phyloP scores from a whole-genome alignment of 2,113 vertebrate species.

The Phainopepla nitens region DNA sequence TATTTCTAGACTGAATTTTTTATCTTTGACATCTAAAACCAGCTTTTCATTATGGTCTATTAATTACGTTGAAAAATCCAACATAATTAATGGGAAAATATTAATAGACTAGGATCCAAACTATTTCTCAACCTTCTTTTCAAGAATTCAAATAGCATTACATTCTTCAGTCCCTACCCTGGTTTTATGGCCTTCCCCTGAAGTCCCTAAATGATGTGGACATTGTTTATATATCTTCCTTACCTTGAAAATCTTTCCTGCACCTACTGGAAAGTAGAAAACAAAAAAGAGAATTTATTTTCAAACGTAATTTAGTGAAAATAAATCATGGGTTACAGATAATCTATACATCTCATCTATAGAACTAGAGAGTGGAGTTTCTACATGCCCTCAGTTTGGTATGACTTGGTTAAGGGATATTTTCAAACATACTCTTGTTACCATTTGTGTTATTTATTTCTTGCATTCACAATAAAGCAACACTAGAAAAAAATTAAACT shows the following conservation, averaged over 20 bases:
- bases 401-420: not conserved
- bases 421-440: not conserved
- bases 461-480: not conserved
- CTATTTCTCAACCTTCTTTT: not conserved
- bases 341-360: not conserved
- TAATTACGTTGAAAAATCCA: not conserved
- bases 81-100: not conserved
- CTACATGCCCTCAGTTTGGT: not conserved
- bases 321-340: not conserved
- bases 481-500: not conserved
- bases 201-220: not conserved
- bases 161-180: not conserved
- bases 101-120: not conserved
- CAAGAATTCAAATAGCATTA: not conserved
- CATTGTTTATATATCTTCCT: not conserved
- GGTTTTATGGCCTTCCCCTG: not conserved
- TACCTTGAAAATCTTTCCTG: not conserved
- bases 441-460: not conserved
- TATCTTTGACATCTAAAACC: not conserved
- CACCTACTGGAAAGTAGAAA: not conserved
- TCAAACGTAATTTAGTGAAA: not conserved
- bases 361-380: not conserved
- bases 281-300: not conserved
- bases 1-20: not conserved
- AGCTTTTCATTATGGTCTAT: not conserved